Evolutionary conservation across 2,797 vertebrate species (phyloP).

Genomic region (Anas flavirostris): DNA sequence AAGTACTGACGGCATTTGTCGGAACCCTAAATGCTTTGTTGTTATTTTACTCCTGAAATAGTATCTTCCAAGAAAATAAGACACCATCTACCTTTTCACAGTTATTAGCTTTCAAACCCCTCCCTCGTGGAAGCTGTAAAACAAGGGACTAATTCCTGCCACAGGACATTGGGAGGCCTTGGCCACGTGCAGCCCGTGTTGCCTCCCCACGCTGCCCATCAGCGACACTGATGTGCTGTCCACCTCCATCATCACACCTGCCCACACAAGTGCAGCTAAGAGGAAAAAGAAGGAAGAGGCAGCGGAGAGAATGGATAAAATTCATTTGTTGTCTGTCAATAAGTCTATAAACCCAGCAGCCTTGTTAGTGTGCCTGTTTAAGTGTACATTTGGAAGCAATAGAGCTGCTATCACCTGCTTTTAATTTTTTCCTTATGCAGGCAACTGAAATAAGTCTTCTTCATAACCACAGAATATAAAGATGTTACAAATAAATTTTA

Average conservation of each 20-base stretch:
- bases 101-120: neutral
- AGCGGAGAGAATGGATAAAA: neutral
- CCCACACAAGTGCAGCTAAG: neutral
- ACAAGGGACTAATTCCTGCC: neutral
- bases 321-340: conserved; percentile 38
- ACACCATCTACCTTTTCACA: neutral
- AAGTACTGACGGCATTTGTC: neutral
- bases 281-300: neutral
- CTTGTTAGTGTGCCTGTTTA: neutral
- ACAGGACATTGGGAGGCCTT: neutral
- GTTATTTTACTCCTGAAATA: neutral
- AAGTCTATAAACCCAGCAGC: neutral
- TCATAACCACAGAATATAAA: neutral
- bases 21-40: neutral
- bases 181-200: neutral
- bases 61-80: neutral
- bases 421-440: neutral
- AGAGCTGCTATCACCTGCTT: neutral
- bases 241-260: neutral
- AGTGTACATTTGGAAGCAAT: neutral
- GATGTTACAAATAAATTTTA: neutral
- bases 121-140: neutral
- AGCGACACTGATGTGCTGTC: neutral
- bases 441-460: neutral
- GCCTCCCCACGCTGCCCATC: neutral